These are phyloP conservation scores for Aurelia aurita DNA, from an alignment of 30 jellyfish, hydroid and myxozoan species.

Conservation along the genomic window DNA sequence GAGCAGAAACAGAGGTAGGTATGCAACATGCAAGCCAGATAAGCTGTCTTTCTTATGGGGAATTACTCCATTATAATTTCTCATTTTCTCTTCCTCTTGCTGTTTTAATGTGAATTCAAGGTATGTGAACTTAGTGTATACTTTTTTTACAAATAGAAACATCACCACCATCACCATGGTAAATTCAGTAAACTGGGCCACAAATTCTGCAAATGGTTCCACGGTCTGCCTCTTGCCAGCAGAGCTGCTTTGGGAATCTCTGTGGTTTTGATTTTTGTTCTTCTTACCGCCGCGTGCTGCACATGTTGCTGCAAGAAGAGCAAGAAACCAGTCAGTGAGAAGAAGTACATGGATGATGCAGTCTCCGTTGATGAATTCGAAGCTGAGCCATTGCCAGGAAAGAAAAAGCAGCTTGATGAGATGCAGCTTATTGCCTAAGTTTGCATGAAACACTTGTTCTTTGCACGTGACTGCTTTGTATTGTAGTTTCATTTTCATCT, in stretches of 20 bases:
- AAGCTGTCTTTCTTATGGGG: too few species aligned
- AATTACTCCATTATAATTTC: too few species aligned
- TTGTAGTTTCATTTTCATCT: neutral
- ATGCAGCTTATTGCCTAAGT: constrained; percentile 57
- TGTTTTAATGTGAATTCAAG: neutral
- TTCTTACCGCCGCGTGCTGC: constrained; percentile 57
- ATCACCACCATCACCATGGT: constrained; percentile 6
- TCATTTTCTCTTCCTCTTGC: too few species aligned
- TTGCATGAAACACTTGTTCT: neutral
- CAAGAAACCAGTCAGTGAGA: neutral
- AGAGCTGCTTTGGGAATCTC: constrained; percentile 70
- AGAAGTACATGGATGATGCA: constrained; percentile 40
- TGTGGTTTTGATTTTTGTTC: constrained; percentile 18
- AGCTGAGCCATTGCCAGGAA: constrained; percentile 54
- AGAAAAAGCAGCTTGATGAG: constrained; percentile 73
- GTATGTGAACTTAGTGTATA: neutral
- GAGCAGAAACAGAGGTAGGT: too few species aligned
- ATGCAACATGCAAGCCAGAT: too few species aligned
- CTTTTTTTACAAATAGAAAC: neutral
- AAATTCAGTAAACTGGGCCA: constrained; percentile 16
- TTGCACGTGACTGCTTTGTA: neutral
- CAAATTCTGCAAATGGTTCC: constrained; percentile 77
- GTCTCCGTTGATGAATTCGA: constrained; percentile 35
- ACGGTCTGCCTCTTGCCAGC: constrained; percentile 65
- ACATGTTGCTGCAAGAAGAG: constrained; percentile 53